A percentile compares a stretch with the other conserved stretches of the same genome.
These are phyloP conservation scores for Melanotaenia boesemani DNA, from an alignment of 2,797 vertebrate species.

Conservation along the genomic window DNA sequence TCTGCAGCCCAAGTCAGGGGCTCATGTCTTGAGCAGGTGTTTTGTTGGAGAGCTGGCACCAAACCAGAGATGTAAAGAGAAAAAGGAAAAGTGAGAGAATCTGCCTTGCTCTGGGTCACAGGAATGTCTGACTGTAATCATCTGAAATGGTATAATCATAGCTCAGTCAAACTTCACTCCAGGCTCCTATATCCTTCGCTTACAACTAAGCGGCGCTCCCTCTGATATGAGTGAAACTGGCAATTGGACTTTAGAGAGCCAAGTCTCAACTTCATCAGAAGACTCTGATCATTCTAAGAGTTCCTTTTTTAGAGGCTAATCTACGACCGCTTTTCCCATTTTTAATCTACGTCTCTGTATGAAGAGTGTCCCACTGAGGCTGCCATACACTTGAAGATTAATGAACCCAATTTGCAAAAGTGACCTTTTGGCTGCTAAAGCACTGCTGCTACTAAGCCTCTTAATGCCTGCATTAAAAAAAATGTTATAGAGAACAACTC, in stretches of 20 bases:
- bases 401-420: constrained; percentile 88
- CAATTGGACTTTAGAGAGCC: constrained; percentile 76
- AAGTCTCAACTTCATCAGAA: constrained; percentile 68
- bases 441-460: constrained; percentile 81
- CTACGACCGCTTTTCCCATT: constrained; percentile 73
- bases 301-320: constrained; percentile 78
- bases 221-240: constrained; percentile 78
- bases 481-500: constrained; percentile 77
- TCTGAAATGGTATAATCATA: constrained; percentile 80
- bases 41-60: constrained; percentile 55
- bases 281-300: constrained; percentile 77
- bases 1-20: constrained; percentile 34
- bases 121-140: constrained; percentile 74
- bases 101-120: constrained; percentile 71
- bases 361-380: constrained; percentile 79
- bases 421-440: constrained; percentile 86
- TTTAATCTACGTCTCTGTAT: constrained; percentile 84
- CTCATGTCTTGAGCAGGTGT: constrained; percentile 63
- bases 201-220: constrained; percentile 27
- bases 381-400: constrained; percentile 85
- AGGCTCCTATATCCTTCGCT: constrained; percentile 58
- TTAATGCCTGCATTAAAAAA: constrained; percentile 82
- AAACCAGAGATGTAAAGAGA: constrained; percentile 41
- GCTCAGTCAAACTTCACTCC: constrained; percentile 74
- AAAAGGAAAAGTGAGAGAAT: constrained; percentile 54